Evolutionary conservation across 2,888 invertebrate species (phyloP).

Genomic region (Dugesia japonica): DNA sequence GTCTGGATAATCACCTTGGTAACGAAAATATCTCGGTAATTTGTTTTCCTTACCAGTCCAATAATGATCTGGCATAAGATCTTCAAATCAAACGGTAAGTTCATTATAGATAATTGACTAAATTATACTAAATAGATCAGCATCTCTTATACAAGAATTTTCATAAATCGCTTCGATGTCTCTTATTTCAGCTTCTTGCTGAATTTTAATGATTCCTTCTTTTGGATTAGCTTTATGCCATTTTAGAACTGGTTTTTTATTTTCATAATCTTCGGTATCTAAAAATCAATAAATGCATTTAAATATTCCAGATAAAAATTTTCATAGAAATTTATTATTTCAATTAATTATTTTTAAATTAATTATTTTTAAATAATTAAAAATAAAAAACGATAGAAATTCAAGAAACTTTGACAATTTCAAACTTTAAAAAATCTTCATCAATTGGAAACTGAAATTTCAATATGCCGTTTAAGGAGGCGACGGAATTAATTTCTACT

Average conservation of each 20-base stretch:
- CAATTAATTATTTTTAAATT: no score
- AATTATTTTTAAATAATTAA: no score
- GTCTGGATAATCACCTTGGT: slow-evolving; percentile 5
- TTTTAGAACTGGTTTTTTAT: not conserved
- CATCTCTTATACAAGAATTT: not conserved
- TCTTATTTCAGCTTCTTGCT: slow-evolving; percentile 8
- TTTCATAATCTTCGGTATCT: not conserved
- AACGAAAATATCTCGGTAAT: not conserved
- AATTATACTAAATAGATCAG: not conserved
- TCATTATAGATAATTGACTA: not conserved
- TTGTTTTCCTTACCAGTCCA: not conserved
- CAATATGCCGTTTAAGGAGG: no score
- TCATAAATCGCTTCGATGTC: not conserved
- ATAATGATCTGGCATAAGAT: slow-evolving; percentile 11
- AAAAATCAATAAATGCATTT: no score
- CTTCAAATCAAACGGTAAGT: not conserved
- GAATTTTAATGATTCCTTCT: not conserved
- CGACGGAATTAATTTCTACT: no score
- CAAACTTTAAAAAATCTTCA: no score
- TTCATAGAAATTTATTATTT: no score
- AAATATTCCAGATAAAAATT: no score
- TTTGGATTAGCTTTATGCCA: not conserved
- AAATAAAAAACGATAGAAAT: no score
- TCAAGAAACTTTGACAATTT: no score
- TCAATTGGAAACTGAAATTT: no score